phyloP scores from a whole-genome alignment of 2,888 invertebrate genomes.

The Teinopalpus imperialis region DNA sequence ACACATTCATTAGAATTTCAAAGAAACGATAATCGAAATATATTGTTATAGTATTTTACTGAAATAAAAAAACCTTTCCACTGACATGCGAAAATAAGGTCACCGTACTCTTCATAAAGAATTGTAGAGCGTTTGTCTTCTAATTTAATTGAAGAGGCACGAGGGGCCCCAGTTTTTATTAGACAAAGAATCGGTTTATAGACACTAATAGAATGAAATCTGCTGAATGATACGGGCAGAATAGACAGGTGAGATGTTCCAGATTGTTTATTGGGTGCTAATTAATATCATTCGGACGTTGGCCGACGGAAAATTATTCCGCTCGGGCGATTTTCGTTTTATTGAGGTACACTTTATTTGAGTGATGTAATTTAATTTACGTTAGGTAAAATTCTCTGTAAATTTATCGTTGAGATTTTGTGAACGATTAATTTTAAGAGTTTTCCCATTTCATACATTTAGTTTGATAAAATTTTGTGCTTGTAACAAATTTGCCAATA shows the following conservation, averaged over 20 bases:
- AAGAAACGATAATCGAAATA: too few species aligned
- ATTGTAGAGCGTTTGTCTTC: slow-evolving; percentile 4
- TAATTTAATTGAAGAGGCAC: slow-evolving; percentile 10
- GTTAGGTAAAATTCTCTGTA: too few species aligned
- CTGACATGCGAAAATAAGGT: slow-evolving; percentile 3
- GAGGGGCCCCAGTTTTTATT: slow-evolving; percentile 9
- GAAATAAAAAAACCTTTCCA: too few species aligned
- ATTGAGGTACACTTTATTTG: neutral
- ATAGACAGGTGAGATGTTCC: slow-evolving; percentile 1
- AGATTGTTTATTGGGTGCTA: slow-evolving; percentile 14
- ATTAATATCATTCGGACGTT: slow-evolving; percentile 9
- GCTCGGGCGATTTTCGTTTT: neutral
- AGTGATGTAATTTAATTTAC: neutral
- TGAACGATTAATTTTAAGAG: too few species aligned
- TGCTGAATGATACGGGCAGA: neutral
- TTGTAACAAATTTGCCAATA: too few species aligned
- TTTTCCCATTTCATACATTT: too few species aligned
- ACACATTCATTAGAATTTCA: too few species aligned
- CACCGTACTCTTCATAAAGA: neutral
- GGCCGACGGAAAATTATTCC: neutral
- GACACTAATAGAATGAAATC: slow-evolving; percentile 5
- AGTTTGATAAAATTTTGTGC: too few species aligned
- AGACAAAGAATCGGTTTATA: slow-evolving; percentile 1
- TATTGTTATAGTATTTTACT: too few species aligned
- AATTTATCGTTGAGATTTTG: too few species aligned